A percentile compares a stretch with the other conserved stretches of the same genome.
Conservation (phyloP, 2,888 invertebrate genomes). For the Scelioninae gen. 2 region DNA sequence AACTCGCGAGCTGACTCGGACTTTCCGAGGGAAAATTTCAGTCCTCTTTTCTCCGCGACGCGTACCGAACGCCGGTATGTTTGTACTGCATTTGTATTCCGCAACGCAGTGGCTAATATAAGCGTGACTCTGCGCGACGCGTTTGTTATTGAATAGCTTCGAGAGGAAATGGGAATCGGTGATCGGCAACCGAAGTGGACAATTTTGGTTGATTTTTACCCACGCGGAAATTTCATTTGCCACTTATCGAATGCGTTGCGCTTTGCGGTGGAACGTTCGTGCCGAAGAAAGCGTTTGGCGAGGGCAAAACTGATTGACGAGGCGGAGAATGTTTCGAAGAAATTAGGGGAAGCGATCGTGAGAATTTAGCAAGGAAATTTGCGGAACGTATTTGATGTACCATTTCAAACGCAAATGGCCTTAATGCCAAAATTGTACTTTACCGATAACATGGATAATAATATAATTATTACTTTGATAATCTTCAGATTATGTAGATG, state of each 20-base stretch:
- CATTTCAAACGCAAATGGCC: not conserved
- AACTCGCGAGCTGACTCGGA: too few species aligned
- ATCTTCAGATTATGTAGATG: constrained; percentile 28
- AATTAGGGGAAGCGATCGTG: too few species aligned
- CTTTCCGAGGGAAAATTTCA: too few species aligned
- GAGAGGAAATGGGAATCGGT: not conserved
- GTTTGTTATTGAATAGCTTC: not conserved
- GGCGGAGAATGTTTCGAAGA: not conserved
- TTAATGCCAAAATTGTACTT: constrained; percentile 14
- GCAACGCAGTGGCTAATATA: not conserved
- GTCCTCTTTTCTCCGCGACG: too few species aligned
- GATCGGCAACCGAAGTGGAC: not conserved
- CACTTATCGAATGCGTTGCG: too few species aligned
- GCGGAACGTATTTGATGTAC: constrained; percentile 8
- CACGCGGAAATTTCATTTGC: not conserved
- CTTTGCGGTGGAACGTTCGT: too few species aligned
- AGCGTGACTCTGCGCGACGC: not conserved
- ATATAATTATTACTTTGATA: constrained; percentile 25
- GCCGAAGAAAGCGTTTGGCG: not conserved
- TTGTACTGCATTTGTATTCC: not conserved
- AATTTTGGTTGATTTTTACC: too few species aligned
- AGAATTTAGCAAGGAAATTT: constrained; percentile 7
- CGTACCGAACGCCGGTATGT: not conserved
- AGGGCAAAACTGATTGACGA: constrained; percentile 1
- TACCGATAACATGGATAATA: constrained; percentile 14